Conservation (phyloP, 92 coral and sea anemone species). For the Palythoa heliodiscus region DNA sequence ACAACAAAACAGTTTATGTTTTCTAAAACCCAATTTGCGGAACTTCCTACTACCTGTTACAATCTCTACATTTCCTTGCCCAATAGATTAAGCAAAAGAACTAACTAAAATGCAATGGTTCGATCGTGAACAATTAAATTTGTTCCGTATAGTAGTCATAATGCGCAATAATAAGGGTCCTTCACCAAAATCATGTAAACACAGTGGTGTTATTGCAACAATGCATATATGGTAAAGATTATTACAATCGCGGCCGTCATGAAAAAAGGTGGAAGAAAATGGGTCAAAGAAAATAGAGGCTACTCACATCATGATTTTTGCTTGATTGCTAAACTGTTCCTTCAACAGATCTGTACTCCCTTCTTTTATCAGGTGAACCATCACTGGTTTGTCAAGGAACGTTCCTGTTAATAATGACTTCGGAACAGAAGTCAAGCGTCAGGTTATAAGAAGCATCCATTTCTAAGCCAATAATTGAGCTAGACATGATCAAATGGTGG, state of each 20-base stretch:
- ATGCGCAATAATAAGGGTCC: too few relatives aligned
- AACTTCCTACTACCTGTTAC: background rate
- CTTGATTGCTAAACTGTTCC: constrained; percentile 76
- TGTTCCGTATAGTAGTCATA: too few relatives aligned
- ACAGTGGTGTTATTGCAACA: too few relatives aligned
- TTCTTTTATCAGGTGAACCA: constrained; percentile 61
- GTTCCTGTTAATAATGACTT: constrained; percentile 64
- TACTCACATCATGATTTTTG: constrained; percentile 77
- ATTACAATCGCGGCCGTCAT: too few relatives aligned
- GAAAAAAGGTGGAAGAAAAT: background rate
- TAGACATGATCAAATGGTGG: too few relatives aligned
- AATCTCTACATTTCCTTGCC: too few relatives aligned
- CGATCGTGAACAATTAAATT: too few relatives aligned
- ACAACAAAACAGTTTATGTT: background rate
- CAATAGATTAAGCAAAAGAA: too few relatives aligned
- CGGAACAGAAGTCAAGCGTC: background rate
- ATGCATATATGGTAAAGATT: too few relatives aligned
- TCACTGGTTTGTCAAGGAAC: constrained; percentile 62
- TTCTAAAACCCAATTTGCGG: background rate
- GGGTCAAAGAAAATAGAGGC: background rate
- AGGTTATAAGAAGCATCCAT: background rate
- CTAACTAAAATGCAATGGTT: too few relatives aligned
- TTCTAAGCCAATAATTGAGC: too few relatives aligned
- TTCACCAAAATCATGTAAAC: too few relatives aligned
- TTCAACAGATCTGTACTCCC: constrained; percentile 65